Evolutionary conservation across 1,140 invertebrate species (phyloP).

Genomic region (Drosophila kohkoa): DNA sequence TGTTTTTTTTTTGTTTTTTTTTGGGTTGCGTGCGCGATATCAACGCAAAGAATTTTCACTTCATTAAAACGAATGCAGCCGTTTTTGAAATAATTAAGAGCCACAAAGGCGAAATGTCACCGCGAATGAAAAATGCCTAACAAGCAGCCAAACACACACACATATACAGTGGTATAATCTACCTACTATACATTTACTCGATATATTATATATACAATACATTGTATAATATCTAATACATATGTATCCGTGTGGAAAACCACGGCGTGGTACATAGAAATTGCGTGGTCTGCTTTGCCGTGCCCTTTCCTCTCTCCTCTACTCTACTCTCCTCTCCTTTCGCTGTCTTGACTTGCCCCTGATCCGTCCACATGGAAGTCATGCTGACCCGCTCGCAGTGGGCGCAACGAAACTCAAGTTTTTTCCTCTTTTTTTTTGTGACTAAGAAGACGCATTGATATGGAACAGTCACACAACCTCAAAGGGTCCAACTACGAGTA

Average conservation of each 20-base stretch:
- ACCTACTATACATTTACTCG: too few relatives aligned
- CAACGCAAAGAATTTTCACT: conserved; percentile 82
- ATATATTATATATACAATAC: conserved; percentile 1
- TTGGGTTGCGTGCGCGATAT: conserved; percentile 78
- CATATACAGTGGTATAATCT: conserved; percentile 12
- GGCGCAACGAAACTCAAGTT: conserved; percentile 61
- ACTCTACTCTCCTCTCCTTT: neutral
- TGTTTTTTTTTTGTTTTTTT: conserved; percentile 26
- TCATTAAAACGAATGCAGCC: conserved; percentile 84
- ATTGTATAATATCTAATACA: conserved; percentile 8
- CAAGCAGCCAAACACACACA: conserved; percentile 59
- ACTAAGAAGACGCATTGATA: conserved; percentile 50
- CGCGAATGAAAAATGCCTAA: conserved; percentile 81
- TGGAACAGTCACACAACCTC: conserved; percentile 41
- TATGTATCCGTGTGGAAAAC: conserved; percentile 30
- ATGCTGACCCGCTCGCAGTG: conserved; percentile 68
- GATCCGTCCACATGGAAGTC: conserved; percentile 43
- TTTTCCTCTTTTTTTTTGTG: conserved; percentile 52
- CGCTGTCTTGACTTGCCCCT: neutral
- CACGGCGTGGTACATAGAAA: conserved; percentile 42
- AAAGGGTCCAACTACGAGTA: conserved; percentile 21
- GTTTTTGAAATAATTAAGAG: conserved; percentile 83
- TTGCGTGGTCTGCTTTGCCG: conserved; percentile 45
- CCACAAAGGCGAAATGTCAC: conserved; percentile 81
- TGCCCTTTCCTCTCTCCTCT: neutral